Percentiles rank a stretch among this genome's conserved stretches.
phyloP scores from a whole-genome alignment of 2,113 vertebrate species.

The Theristicus caerulescens region DNA sequence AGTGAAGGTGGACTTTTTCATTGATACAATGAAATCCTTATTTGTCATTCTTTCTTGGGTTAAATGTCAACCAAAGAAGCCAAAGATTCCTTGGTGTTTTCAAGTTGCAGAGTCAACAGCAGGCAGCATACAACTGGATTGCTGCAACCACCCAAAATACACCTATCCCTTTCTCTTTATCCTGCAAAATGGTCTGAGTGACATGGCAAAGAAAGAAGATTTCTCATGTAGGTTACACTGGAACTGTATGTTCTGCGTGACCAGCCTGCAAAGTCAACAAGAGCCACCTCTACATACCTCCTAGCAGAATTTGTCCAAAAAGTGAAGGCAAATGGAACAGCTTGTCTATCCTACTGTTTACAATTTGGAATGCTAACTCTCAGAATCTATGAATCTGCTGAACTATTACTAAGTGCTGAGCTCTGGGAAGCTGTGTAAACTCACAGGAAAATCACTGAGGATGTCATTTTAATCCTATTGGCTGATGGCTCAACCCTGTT shows the following conservation, averaged over 20 bases:
- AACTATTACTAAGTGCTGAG: background rate
- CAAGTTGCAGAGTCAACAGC: background rate
- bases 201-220: background rate
- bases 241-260: rapidly evolving
- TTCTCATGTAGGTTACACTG: background rate
- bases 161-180: background rate
- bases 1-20: background rate
- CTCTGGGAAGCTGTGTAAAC: background rate
- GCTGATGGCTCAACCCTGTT: background rate
- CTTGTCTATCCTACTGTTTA: background rate
- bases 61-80: background rate
- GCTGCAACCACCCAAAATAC: background rate
- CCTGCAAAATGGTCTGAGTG: background rate
- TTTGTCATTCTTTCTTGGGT: background rate
- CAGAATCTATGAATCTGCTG: background rate
- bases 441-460: background rate
- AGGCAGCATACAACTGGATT: background rate
- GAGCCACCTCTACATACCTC: background rate
- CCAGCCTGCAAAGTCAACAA: background rate
- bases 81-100: background rate
- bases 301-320: background rate
- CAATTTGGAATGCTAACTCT: background rate
- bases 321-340: background rate
- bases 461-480: background rate
- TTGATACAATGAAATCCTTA: background rate